These are phyloP conservation scores for Dinocampus coccinellae DNA, from an alignment of 2,888 invertebrate genomes.

Conservation along the genomic window DNA sequence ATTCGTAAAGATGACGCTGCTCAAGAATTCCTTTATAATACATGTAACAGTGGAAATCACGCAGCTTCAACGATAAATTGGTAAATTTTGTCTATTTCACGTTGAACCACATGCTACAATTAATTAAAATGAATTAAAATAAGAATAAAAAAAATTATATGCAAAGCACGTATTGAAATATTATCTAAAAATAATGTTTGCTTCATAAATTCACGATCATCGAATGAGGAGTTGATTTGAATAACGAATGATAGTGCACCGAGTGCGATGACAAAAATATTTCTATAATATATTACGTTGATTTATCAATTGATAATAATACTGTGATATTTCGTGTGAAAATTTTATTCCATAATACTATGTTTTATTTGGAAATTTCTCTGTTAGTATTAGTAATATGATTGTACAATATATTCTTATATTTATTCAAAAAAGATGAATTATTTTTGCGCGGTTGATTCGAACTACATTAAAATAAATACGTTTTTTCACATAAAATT, in stretches of 20 bases:
- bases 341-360: constrained; percentile 50
- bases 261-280: neutral
- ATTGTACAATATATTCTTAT: constrained; percentile 39
- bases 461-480: neutral
- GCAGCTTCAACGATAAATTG: neutral
- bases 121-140: no score
- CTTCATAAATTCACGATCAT: no score
- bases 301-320: neutral
- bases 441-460: neutral
- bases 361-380: constrained; percentile 66
- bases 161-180: no score
- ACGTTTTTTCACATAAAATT: neutral
- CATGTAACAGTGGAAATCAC: neutral
- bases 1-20: neutral
- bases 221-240: no score
- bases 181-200: no score
- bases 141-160: no score
- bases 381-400: constrained; percentile 64
- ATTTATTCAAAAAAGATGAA: constrained; percentile 6
- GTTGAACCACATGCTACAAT: neutral
- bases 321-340: constrained; percentile 40
- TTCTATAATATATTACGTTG: neutral
- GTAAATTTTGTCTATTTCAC: neutral
- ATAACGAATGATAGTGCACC: neutral
- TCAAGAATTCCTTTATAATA: neutral